A percentile compares a stretch with the other conserved stretches of the same genome.
phyloP scores from a whole-genome alignment of 2,113 vertebrate species.

The Trematomus loennbergii region DNA sequence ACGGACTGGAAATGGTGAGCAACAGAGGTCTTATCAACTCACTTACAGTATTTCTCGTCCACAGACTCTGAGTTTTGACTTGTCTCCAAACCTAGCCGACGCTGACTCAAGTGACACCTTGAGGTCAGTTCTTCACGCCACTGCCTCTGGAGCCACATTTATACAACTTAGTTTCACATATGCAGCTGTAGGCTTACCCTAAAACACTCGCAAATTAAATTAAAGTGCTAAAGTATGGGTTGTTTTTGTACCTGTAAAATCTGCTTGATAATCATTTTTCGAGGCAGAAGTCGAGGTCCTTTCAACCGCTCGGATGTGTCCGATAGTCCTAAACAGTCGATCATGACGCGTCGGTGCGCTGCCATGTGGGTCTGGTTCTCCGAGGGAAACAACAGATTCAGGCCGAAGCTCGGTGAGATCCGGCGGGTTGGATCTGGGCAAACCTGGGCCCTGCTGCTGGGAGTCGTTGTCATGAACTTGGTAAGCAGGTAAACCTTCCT shows the following conservation, averaged over 20 bases:
- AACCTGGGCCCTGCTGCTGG: not conserved
- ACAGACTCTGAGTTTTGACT: not conserved
- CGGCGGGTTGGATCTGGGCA: not conserved
- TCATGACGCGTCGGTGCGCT: not conserved
- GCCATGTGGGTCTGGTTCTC: not conserved
- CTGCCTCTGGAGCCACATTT: not conserved
- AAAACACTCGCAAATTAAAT: not conserved
- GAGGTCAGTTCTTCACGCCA: not conserved
- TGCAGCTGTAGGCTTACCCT: not conserved
- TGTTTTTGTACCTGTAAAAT: constrained; percentile 55
- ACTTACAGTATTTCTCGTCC: too few relatives aligned
- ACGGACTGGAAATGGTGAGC: too few relatives aligned
- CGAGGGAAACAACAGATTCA: too few relatives aligned
- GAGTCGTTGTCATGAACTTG: not conserved
- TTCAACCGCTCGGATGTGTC: not conserved
- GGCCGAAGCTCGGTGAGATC: not conserved
- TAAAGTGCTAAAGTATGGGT: not conserved
- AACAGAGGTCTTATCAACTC: too few relatives aligned
- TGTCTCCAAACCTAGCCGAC: not conserved
- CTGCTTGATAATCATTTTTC: constrained; percentile 53
- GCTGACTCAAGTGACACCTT: not conserved
- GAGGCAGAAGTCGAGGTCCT: not conserved
- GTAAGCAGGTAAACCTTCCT: not conserved
- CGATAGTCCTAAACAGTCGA: constrained; percentile 28
- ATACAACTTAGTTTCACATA: too few relatives aligned